phyloP scores from a whole-genome alignment of 2,888 invertebrate genomes.

The Timema podura region DNA sequence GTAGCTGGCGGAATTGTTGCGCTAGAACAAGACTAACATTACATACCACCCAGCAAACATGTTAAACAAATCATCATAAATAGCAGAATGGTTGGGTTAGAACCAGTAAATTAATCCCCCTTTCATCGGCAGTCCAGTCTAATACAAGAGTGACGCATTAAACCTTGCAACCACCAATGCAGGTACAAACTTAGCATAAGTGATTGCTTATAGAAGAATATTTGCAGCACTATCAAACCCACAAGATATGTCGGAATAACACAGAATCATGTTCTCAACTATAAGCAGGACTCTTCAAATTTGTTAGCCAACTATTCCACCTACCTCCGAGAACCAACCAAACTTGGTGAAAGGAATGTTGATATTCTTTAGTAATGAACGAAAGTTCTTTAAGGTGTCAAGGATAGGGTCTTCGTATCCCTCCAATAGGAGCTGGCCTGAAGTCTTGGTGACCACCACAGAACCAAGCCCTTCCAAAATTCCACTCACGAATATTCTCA shows the following conservation, averaged over 20 bases:
- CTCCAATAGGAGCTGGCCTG: conserved; percentile 68
- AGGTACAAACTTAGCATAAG: neutral
- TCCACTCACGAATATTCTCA: conserved; percentile 51
- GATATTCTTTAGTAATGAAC: conserved; percentile 45
- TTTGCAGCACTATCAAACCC: too few relatives aligned
- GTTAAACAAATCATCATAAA: conserved; percentile 1
- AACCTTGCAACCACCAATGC: neutral
- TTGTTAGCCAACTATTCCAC: conserved; percentile 38
- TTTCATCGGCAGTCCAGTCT: too few relatives aligned
- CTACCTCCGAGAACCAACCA: conserved; percentile 78
- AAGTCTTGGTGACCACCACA: conserved; percentile 59
- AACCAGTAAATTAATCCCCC: neutral
- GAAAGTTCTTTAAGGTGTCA: conserved; percentile 50
- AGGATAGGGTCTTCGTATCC: conserved; percentile 75
- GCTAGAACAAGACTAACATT: conserved; percentile 49
- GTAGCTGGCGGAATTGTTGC: conserved; percentile 66
- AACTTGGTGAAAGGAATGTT: conserved; percentile 70
- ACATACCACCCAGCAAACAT: conserved; percentile 17
- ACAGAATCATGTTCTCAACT: neutral
- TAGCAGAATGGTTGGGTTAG: neutral
- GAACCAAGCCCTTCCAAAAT: conserved; percentile 54
- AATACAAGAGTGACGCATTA: too few relatives aligned
- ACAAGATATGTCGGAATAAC: neutral
- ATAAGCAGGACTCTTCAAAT: too few relatives aligned
- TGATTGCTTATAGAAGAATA: too few relatives aligned